Evolutionary conservation across 2,888 invertebrate species (phyloP), one percentile per base, ranked within the genome.

Genomic region (Drosophila mercatorum): DNA sequence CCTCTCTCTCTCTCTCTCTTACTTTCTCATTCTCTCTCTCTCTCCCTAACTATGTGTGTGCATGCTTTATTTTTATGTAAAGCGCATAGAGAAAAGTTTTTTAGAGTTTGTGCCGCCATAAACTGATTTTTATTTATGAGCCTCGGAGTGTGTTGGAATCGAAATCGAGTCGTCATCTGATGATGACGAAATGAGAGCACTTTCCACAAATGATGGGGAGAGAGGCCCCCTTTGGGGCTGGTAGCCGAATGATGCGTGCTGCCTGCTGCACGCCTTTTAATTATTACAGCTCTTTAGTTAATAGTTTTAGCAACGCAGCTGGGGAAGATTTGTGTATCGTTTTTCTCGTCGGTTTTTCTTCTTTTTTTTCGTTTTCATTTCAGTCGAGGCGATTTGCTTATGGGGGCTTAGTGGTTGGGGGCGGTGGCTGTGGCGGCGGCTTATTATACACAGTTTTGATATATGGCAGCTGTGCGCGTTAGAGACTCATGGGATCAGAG

Each of bases 51-150:
- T 58, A 41, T 47, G 12, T 43, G 56, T 60, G 66, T 79, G 72
- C 72, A 70, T 78, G 87, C 57, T 80, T 78, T 83, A 88, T 88
- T 86, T 83, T 86, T 86, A 88, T 83, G 83, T 87, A 88, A 88
- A 87, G 84, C 87, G 87, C 79, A 83, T 83, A 76, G 88, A 76
- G 87, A 88, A 88, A 88, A 88, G 72, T 86, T 86, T 83, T 83
- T 86, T 75, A 81, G 89, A 88, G 87, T 83, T 85, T 68, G 17
- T 58, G 77, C 72, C 77, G 88, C 88, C 89, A 89, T 85, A 85
- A 85, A 85, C 80, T 89, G 89, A 89, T 84, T 89, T 87, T 87
- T 87, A 89, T 85, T 89, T 85, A 85, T 85, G 84, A 75, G 69
- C 66, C 70, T 72, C 68, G 52, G 70, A 31, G 55, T 80, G 65